Evolutionary conservation across 2,797 vertebrate species (phyloP).

Genomic region (Enteromius mattozi): DNA sequence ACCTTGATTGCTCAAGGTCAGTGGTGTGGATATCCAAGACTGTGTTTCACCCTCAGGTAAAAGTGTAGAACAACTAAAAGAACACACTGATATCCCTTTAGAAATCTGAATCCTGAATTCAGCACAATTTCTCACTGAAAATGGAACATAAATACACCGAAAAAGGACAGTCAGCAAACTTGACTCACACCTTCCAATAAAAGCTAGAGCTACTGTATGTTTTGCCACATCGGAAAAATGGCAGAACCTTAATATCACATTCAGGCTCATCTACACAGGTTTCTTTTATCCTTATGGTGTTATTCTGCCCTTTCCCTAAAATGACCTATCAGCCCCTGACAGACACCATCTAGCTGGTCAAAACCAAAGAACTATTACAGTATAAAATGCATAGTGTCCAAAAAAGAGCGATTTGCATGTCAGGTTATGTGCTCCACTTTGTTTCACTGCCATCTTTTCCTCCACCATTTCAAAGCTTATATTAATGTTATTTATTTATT

Average conservation of each 20-base stretch:
- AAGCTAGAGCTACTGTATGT: conserved; percentile 53
- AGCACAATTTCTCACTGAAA: conserved; percentile 53
- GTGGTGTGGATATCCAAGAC: conserved; percentile 41
- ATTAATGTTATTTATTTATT: neutral
- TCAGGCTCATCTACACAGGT: conserved; percentile 45
- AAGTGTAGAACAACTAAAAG: conserved; percentile 57
- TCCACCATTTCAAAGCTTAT: neutral
- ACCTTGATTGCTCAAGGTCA: conserved; percentile 55
- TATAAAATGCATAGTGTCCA: neutral
- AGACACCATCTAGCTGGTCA: neutral
- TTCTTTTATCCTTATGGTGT: neutral
- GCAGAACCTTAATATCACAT: conserved; percentile 53
- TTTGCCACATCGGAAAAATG: conserved; percentile 51
- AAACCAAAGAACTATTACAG: neutral
- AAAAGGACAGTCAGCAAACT: conserved; percentile 57
- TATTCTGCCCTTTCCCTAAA: neutral
- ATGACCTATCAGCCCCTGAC: neutral
- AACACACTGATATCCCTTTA: conserved; percentile 52
- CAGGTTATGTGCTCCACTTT: neutral
- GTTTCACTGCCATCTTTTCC: neutral
- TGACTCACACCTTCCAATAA: conserved; percentile 53
- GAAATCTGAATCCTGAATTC: conserved; percentile 54
- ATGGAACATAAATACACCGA: conserved; percentile 49
- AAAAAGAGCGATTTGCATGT: neutral
- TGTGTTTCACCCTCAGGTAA: conserved; percentile 58